Conservation (phyloP, 2,888 invertebrate genomes). For the Leistus spinibarbis region DNA sequence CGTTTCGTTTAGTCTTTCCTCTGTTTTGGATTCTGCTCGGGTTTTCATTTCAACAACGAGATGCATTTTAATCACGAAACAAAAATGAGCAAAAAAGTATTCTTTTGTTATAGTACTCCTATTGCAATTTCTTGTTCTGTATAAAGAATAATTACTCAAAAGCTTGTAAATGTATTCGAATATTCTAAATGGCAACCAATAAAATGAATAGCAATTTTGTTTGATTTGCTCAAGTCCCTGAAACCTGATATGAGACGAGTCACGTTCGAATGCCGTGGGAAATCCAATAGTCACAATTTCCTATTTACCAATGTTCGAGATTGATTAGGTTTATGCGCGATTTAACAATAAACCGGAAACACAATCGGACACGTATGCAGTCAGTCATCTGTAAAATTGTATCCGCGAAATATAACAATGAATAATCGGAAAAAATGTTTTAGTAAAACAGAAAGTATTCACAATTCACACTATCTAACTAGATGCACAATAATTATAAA, state of each 20-base stretch:
- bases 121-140: too few relatives aligned
- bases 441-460: not conserved
- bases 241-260: not conserved
- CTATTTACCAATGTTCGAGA: not conserved
- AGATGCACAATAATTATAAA: not conserved
- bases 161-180: too few relatives aligned
- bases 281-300: not conserved
- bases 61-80: not conserved
- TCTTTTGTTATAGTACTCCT: not conserved
- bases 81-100: not conserved
- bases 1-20: not conserved
- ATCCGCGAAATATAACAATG: slow-evolving; percentile 23
- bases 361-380: slow-evolving; percentile 6
- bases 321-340: slow-evolving; percentile 14
- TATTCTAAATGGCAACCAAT: too few relatives aligned
- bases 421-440: not conserved
- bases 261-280: not conserved
- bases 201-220: too few relatives aligned
- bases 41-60: not conserved
- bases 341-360: slow-evolving; percentile 20
- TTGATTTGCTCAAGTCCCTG: too few relatives aligned
- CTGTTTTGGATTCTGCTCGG: not conserved
- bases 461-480: not conserved
- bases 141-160: too few relatives aligned
- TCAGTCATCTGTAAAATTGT: slow-evolving; percentile 20